Conservation (phyloP, 2,888 invertebrate species). For the Sphaerophoria rueppellii region DNA sequence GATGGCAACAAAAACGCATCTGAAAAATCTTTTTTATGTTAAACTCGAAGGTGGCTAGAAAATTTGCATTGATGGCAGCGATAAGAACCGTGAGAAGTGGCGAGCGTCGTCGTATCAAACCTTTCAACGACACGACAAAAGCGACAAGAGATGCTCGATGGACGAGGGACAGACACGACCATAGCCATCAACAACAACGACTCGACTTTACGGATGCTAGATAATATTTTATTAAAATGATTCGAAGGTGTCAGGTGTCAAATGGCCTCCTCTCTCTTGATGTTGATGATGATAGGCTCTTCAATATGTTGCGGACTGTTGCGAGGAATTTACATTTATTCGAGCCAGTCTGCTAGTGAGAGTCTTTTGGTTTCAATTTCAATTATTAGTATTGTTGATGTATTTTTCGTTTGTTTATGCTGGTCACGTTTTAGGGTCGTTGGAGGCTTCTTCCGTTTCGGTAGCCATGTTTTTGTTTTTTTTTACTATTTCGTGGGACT, state of each 20-base stretch:
- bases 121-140: background rate
- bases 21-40: constrained; percentile 43
- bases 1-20: constrained; percentile 33
- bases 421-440: constrained; percentile 66
- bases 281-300: constrained; percentile 39
- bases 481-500: too few species aligned
- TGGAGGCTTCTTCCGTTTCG: constrained; percentile 70
- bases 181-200: constrained; percentile 8
- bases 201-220: constrained; percentile 22
- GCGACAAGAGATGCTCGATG: background rate
- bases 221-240: constrained; percentile 52
- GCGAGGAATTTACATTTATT: background rate
- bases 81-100: constrained; percentile 61
- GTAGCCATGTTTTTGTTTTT: constrained; percentile 23
- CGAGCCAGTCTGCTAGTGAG: background rate
- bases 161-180: background rate
- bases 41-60: constrained; percentile 9
- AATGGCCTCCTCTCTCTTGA: constrained; percentile 30
- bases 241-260: constrained; percentile 70
- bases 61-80: constrained; percentile 57
- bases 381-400: constrained; percentile 7
- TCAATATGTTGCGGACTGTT: background rate
- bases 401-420: constrained; percentile 25
- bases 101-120: constrained; percentile 2
- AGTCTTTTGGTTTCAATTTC: background rate